Base-by-base conservation (phyloP, 2,113 vertebrate species). In the Ellobius talpinus region DNA sequence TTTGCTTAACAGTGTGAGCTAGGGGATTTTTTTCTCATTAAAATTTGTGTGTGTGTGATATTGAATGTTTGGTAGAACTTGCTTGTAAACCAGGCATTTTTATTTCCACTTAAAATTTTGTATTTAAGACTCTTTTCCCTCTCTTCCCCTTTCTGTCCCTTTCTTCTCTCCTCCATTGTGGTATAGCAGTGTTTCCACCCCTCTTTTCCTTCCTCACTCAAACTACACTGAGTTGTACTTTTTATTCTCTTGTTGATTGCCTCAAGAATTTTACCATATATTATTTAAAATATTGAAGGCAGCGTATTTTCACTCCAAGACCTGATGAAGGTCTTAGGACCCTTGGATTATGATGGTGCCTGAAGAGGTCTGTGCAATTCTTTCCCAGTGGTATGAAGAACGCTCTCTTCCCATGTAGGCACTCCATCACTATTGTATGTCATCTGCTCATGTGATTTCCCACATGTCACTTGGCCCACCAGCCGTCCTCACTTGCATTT, bases 401-500 rank as follows among this genome's bases (percentile, higher is more conserved):
- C 3, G 39, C 66, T 39, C 61, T 77, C 45, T 52, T 81, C 21
- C 16, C 63, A 33, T 16, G 50, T 17, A 58, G 36, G 39, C 23
- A 3, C 21, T 77, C 14, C 21, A 12, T 36, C 4, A 8, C 45
- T 63, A 29, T 19, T 86, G 33, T 58, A 7, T 76, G 31, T 19
- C 24, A 12, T 77, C 50, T 65, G 72, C 72, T 81, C 74, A 42
- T 82, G 78, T 79, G 31, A 17, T 79, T 21, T 47, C 12, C 33
- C 61, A 70, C 36, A 7, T 12, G 33, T 42, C 58, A 3, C n/a
- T 76, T 86, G n/a, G 76, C 66, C 92, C 12, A 50, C 23, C 14
- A 11, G 76, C 78, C 14, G 9, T 86, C 78, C 78, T 65, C 50
- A n/a, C 72, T 89, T 96, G 52, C 58, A 55, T 96, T 96, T 91